Percentiles rank a stretch among this genome's conserved stretches.
These are phyloP conservation scores for Sebastes matsubarae DNA, from an alignment of 2,797 vertebrate species.

Conservation along the genomic window DNA sequence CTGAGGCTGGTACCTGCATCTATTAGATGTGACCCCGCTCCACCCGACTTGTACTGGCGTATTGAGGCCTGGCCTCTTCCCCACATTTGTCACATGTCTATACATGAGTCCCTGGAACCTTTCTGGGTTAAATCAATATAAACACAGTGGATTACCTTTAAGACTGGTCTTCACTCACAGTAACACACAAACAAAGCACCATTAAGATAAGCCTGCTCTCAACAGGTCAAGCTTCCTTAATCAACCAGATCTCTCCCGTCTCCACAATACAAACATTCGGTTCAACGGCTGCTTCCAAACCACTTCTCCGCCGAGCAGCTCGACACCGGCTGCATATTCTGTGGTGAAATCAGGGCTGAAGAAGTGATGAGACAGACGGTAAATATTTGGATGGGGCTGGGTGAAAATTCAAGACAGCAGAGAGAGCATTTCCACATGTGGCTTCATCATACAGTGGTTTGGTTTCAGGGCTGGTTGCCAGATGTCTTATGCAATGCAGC, in stretches of 20 bases:
- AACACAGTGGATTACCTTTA: conserved; percentile 32
- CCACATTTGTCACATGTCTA: neutral
- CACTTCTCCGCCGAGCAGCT: neutral
- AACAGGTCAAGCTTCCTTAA: conserved; percentile 24
- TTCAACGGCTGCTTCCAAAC: neutral
- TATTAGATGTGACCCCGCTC: too few relatives aligned
- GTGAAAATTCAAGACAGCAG: conserved; percentile 41
- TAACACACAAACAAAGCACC: conserved; percentile 18
- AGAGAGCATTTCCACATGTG: conserved; percentile 63
- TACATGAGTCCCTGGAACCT: neutral
- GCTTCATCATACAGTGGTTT: conserved; percentile 33
- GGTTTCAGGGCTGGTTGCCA: conserved; percentile 31
- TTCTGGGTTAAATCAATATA: neutral
- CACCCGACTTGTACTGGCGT: neutral
- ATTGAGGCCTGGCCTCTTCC: neutral
- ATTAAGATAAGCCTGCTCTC: conserved; percentile 6
- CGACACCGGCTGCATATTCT: neutral
- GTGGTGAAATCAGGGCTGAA: conserved; percentile 20
- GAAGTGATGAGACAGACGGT: conserved; percentile 28
- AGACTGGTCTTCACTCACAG: conserved; percentile 1
- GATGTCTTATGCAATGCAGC: conserved; percentile 31
- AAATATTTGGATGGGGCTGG: conserved; percentile 61
- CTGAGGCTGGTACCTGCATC: neutral
- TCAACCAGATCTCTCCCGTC: neutral
- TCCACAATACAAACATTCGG: conserved; percentile 15